A percentile compares a stretch with the other conserved stretches of the same genome.
These are phyloP conservation scores for Lucinisca nassula DNA, from an alignment of 2,888 invertebrate species.

Conservation along the genomic window DNA sequence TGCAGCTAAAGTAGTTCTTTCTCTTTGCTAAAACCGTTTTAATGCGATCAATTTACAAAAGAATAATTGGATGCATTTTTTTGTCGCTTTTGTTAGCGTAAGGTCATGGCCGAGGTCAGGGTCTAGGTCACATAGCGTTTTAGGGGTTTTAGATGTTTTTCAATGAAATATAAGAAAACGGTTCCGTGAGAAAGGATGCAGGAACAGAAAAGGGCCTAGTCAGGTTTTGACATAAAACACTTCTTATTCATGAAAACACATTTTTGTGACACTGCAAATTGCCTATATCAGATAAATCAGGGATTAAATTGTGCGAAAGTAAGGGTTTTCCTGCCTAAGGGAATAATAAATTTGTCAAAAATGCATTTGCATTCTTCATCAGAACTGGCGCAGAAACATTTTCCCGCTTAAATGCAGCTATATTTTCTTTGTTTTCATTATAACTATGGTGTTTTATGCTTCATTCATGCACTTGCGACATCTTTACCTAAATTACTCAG, in stretches of 20 bases:
- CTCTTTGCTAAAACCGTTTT: background rate
- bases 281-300: background rate
- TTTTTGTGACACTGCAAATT: background rate
- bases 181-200: background rate
- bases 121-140: conserved; percentile 7
- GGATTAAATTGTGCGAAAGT: background rate
- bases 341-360: background rate
- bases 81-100: conserved; percentile 1
- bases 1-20: background rate
- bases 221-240: background rate
- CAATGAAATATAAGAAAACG: conserved; percentile 7
- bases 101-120: conserved; percentile 10
- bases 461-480: no score
- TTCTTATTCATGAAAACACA: background rate
- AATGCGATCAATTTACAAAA: conserved; percentile 12
- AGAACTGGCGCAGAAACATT: no score
- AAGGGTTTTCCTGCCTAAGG: background rate
- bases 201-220: background rate
- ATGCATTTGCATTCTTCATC: background rate
- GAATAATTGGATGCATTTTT: conserved; percentile 12
- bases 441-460: no score
- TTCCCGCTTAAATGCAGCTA: no score
- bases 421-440: no score
- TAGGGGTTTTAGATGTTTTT: background rate
- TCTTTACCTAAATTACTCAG: no score